phyloP scores from a whole-genome alignment of 2,797 vertebrate species.

The Simalia tracyae region DNA sequence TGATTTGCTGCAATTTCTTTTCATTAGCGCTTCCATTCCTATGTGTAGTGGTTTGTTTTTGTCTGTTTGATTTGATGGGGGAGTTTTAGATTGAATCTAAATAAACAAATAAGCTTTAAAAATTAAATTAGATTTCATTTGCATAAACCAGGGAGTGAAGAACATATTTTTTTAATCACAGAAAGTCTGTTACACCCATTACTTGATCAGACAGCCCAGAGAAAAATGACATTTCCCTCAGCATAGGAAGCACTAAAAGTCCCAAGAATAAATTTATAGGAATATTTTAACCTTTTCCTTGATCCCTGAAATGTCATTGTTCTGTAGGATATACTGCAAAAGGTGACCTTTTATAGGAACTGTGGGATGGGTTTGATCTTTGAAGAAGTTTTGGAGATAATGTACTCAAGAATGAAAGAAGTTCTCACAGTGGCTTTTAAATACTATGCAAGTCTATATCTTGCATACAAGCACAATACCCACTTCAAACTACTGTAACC shows the following conservation, averaged over 20 bases:
- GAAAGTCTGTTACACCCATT: conserved; percentile 51
- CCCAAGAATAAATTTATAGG: conserved; percentile 81
- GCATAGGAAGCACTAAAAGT: conserved; percentile 75
- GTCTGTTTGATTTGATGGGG: conserved; percentile 66
- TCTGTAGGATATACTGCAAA: conserved; percentile 80
- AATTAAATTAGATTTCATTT: conserved; percentile 60
- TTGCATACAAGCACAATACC: not conserved
- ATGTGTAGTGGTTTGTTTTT: conserved; percentile 52
- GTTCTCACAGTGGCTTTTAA: conserved; percentile 23
- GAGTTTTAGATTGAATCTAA: conserved; percentile 67
- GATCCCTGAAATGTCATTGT: conserved; percentile 89
- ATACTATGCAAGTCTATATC: conserved; percentile 41
- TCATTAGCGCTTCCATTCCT: conserved; percentile 63
- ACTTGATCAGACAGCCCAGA: conserved; percentile 54
- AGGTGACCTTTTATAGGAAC: conserved; percentile 83
- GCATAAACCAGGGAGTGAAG: conserved; percentile 38
- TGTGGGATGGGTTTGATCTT: conserved; percentile 75
- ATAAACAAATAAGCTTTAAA: conserved; percentile 65
- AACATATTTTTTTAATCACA: conserved; percentile 35
- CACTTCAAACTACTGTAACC: not conserved
- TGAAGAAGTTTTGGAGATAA: conserved; percentile 75
- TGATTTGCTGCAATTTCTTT: conserved; percentile 66
- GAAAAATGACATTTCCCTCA: conserved; percentile 75
- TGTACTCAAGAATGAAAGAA: conserved; percentile 63
- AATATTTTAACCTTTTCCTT: conserved; percentile 91